Percentiles rank a stretch among this genome's conserved stretches.
Evolutionary conservation across 2,797 vertebrate species (phyloP).

Genomic region (Tapirus indicus): DNA sequence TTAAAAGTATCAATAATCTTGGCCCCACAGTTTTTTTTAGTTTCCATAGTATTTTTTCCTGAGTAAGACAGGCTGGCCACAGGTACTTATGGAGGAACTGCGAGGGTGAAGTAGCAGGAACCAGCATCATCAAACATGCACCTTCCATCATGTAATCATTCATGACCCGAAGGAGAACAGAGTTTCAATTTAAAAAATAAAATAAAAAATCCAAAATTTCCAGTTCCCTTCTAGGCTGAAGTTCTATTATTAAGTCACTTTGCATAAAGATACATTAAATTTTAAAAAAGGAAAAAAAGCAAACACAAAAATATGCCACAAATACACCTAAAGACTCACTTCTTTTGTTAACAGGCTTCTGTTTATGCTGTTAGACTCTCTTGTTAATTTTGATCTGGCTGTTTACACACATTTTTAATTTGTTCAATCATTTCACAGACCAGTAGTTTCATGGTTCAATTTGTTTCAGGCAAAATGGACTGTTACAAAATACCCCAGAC

Average conservation of each 20-base stretch:
- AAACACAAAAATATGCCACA: not conserved
- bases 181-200: not conserved
- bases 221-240: not conserved
- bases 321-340: not conserved
- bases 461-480: slow-evolving; percentile 60
- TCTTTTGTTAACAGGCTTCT: not conserved
- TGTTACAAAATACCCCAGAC: not conserved
- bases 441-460: slow-evolving; percentile 60
- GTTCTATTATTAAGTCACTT: not conserved
- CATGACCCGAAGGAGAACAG: not conserved
- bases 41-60: not conserved
- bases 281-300: not conserved
- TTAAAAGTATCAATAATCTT: not conserved
- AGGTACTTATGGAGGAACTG: not conserved
- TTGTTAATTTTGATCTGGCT: slow-evolving; percentile 4
- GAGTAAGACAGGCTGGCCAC: not conserved
- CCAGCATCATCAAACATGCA: not conserved
- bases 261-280: not conserved
- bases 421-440: slow-evolving; percentile 67
- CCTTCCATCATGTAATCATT: not conserved
- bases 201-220: not conserved
- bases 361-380: not conserved
- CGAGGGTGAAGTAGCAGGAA: not conserved
- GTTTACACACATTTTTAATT: slow-evolving; percentile 65
- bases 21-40: not conserved